Evolutionary conservation across 1,140 invertebrate genomes (phyloP), one percentile per base, ranked within the genome.

Genomic region (Callitettix versicolor): DNA sequence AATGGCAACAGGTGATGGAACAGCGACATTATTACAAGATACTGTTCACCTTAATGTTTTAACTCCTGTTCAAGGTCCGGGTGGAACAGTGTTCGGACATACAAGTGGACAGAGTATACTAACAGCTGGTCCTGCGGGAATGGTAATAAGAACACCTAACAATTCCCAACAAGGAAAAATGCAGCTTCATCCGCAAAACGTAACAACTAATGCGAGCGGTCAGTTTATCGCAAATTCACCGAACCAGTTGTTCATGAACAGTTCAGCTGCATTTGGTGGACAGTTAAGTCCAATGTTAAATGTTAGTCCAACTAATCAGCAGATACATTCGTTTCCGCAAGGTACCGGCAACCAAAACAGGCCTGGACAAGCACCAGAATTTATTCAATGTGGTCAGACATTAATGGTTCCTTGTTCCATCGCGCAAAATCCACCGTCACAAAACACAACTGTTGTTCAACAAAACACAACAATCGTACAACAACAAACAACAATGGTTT

Each of bases 211-310:
- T 21, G 48, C 21, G 33, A 47, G 56, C 6, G 43, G 57, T 24
- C 63, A 65, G 30, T 62, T 64, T 34, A 57, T 65, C 5, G 55
- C 59, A 9, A 58, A 60, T 51, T 86, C 84, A 1, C 82, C 84
- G 0, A 86, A 82, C 60, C 84, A 86, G 64, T 83, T 86, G 58
- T 73, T 85, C 54, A 78, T 86, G 26, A 85, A 84, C 56, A 82
- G 84, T 18, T 79, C 84, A 5, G 58, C 52, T 9, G 44, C 41
- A 15, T 84, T 84, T 58, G 73, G 77, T 12, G 86, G 86, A 1
- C 86, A 89, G 63, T 59, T 90, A 12, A 89, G 85, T 70, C 86
- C 85, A 1, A 73, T 87, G 43, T 75, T 87, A 0, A 85, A 79
- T 61, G 76, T 86, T 1, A 85, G 81, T 67, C 83, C 83, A 0